phyloP scores from a whole-genome alignment of 64 coral and sea anemone genomes.

The Actinia tenebrosa region DNA sequence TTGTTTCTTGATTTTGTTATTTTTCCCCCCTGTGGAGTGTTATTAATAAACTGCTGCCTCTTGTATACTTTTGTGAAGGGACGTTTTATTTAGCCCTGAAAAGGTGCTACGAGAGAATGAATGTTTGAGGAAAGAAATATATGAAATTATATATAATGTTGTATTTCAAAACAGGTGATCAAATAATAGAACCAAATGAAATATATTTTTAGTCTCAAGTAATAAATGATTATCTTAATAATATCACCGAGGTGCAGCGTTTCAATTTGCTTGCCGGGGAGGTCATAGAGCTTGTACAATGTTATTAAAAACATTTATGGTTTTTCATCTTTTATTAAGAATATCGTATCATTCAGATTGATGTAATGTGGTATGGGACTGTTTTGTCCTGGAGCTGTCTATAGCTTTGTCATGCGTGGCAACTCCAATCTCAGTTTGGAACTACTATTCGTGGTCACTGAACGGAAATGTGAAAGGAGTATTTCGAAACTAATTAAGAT shows the following conservation, averaged over 20 bases:
- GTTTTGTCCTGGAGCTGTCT: too few species aligned
- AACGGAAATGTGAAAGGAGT: too few species aligned
- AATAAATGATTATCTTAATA: not conserved
- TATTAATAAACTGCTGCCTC: not conserved
- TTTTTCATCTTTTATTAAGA: not conserved
- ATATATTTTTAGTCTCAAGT: not conserved
- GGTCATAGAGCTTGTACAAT: not conserved
- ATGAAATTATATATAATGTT: conserved; percentile 16
- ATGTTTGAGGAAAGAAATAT: not conserved
- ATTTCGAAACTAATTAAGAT: too few species aligned
- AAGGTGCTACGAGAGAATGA: not conserved
- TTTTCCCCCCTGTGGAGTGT: not conserved
- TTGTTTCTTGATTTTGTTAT: not conserved
- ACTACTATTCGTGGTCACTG: too few species aligned
- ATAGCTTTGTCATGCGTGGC: too few species aligned
- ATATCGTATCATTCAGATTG: not conserved
- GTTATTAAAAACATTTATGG: not conserved
- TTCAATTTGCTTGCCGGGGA: not conserved
- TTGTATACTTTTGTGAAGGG: not conserved
- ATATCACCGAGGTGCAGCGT: not conserved
- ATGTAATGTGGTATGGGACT: not conserved
- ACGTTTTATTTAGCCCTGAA: not conserved
- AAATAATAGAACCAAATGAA: not conserved
- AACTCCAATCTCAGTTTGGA: too few species aligned
- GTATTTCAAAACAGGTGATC: not conserved